Evolutionary conservation across 2,888 invertebrate genomes (phyloP).

Genomic region (Drosophila suboccidentalis): DNA sequence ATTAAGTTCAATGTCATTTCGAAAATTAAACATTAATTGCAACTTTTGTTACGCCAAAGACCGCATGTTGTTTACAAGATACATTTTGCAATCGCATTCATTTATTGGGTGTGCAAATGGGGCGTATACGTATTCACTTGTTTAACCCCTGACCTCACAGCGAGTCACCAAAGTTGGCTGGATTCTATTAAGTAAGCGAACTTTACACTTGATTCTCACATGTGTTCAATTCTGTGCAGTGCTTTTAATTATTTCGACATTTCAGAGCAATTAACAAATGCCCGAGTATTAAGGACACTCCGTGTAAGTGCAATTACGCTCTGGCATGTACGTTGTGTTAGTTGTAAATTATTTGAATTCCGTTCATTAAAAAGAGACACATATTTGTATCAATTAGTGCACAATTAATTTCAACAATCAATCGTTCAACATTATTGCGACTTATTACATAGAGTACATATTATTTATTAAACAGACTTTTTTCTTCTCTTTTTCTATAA

Average conservation of each 20-base stretch:
- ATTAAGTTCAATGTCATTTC: constrained; percentile 61
- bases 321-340: constrained; percentile 1
- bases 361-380: constrained; percentile 4
- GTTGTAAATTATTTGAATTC: constrained; percentile 7
- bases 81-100: constrained; percentile 16
- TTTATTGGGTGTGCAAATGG: constrained; percentile 22
- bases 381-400: constrained; percentile 22
- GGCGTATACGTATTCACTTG: constrained; percentile 27
- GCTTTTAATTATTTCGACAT: constrained; percentile 41
- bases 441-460: neutral
- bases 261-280: constrained; percentile 47
- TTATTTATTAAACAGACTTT: neutral
- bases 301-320: constrained; percentile 18
- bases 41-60: constrained; percentile 34
- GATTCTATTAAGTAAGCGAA: constrained; percentile 2
- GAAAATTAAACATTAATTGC: constrained; percentile 60
- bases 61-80: constrained; percentile 18
- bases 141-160: neutral
- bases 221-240: neutral
- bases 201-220: neutral
- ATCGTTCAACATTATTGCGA: neutral
- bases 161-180: neutral
- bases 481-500: neutral
- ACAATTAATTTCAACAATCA: neutral
- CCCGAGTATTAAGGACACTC: neutral